Base-by-base conservation (phyloP, 2,797 vertebrate species). In the Pempheris klunzingeri region DNA sequence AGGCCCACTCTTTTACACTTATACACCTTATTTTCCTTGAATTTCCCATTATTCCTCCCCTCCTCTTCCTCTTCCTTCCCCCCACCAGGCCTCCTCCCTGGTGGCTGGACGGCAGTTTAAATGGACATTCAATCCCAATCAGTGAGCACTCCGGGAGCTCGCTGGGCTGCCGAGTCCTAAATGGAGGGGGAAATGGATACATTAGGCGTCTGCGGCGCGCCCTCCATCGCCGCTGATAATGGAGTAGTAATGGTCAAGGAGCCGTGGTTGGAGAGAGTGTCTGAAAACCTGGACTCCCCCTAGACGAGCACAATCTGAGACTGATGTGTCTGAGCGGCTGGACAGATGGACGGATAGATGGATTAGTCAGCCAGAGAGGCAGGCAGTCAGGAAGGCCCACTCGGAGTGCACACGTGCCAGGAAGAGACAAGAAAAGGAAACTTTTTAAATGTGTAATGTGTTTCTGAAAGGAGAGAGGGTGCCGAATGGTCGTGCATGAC, bases 41-140 rank as follows among this genome's bases (percentile, higher is more conserved):
- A 50, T 85, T 89, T 85, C 79, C 84, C 80, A 83, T 81, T 82
- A 70, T 78, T 68, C 83, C 78, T 65, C 72, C 65, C 74, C 13
- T 74, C 73, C 68, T 46, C 68, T 7, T 67, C 64, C 62, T 20
- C 60, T 34, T 13, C 34, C 26, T 55, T 32, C 50, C 71, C 49
- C 52, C 71, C 53, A 4, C 59, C 57, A n/a, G 8, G 43, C 72
- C 69, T 75, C 75, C 41, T 82, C 87, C 80, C 90, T 53, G 75
- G 87, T 90, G 90, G 87, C 90, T 88, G 86, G 89, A 87, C 79
- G 58, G 88, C 87, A 83, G 90, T 93, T 94, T 94, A 95, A 94
- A 94, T 95, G 92, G 92, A 93, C 94, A 94, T 94, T 94, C 93
- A 93, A 93, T 94, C 92, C 93, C 93, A 95, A 93, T 94, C 94